Percentiles rank a stretch among this genome's conserved stretches.
phyloP scores from a whole-genome alignment of 2,113 vertebrate species.

The Triplophysa rosa region DNA sequence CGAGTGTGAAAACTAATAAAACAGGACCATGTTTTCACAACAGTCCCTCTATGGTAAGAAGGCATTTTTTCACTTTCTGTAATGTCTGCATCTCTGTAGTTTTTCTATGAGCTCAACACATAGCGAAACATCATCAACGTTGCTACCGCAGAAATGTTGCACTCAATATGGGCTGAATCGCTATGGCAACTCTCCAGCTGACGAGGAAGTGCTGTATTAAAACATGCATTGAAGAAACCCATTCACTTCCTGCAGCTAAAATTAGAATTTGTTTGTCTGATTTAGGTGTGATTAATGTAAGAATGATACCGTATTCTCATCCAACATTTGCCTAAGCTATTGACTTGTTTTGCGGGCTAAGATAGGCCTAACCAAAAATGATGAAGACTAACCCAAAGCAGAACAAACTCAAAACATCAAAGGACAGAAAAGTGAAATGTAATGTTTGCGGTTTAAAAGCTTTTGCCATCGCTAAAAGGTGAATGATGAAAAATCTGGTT shows the following conservation, averaged over 20 bases:
- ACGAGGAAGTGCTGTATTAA: conserved; percentile 53
- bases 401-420: neutral
- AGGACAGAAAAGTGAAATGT: neutral
- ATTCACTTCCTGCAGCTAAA: conserved; percentile 75
- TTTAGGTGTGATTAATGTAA: conserved; percentile 69
- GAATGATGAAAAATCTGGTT: neutral
- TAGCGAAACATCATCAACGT: conserved; percentile 3
- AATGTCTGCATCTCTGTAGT: neutral
- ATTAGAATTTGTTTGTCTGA: conserved; percentile 73
- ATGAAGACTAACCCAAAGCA: neutral
- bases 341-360: neutral
- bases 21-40: neutral
- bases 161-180: conserved; percentile 32
- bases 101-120: conserved; percentile 5
- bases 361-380: no score
- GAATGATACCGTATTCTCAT: conserved; percentile 71
- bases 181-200: conserved; percentile 45
- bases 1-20: neutral
- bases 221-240: conserved; percentile 50
- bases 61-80: conserved; percentile 6
- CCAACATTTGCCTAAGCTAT: neutral
- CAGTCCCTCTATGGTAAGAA: neutral
- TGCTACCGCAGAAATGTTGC: conserved; percentile 32
- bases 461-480: no score
- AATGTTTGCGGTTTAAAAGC: no score